Evolutionary conservation across 2,888 invertebrate species (phyloP).

Genomic region (Rhamphomyia laevipes): DNA sequence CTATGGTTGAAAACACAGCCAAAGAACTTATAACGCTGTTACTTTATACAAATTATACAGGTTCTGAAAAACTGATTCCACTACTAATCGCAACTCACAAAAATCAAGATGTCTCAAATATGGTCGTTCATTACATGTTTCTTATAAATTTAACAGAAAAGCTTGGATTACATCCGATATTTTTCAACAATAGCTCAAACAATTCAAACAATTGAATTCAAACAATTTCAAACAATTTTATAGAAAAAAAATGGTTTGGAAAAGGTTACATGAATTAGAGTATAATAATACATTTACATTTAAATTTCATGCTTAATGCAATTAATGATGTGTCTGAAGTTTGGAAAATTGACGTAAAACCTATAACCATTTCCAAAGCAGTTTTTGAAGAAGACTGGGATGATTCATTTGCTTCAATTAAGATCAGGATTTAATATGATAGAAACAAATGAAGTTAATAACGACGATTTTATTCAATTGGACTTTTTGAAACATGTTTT

Average conservation of each 20-base stretch:
- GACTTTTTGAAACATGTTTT: too few species aligned
- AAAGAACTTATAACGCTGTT: slow-evolving; percentile 25
- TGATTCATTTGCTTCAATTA: too few species aligned
- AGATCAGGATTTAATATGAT: too few species aligned
- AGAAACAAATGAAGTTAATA: too few species aligned
- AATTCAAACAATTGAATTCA: background rate
- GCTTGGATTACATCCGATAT: slow-evolving; percentile 20
- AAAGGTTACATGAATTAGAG: background rate
- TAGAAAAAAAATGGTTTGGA: background rate
- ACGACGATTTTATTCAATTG: too few species aligned
- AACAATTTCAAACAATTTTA: background rate
- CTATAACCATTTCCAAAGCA: background rate
- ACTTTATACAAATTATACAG: slow-evolving; percentile 24
- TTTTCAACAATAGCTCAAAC: slow-evolving; percentile 7
- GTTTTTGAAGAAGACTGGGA: background rate
- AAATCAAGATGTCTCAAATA: slow-evolving; percentile 26
- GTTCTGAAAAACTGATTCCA: slow-evolving; percentile 22
- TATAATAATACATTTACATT: background rate
- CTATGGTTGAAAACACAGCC: slow-evolving; percentile 16
- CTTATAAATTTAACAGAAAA: slow-evolving; percentile 20
- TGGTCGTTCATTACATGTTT: slow-evolving; percentile 18
- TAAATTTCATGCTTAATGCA: background rate
- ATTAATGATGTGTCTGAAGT: background rate
- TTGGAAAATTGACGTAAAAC: background rate
- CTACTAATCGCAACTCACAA: slow-evolving; percentile 25